Evolutionary conservation across 2,797 vertebrate genomes (phyloP).

Genomic region (Sarcophilus harrisii): DNA sequence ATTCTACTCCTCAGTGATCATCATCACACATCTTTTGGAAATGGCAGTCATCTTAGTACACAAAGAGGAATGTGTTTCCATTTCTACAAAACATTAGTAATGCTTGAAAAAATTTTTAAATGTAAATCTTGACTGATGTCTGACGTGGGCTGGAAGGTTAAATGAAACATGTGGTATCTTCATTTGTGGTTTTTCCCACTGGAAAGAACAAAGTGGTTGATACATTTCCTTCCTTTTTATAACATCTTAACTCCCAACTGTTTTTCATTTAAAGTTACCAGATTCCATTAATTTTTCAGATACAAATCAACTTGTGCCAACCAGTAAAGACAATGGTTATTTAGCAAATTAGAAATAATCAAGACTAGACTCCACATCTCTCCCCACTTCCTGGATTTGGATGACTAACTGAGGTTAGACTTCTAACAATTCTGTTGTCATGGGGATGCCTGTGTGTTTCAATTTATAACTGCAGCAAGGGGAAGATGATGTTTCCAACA

Average conservation of each 20-base stretch:
- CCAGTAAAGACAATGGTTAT: slow-evolving; percentile 43
- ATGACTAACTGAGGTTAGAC: neutral
- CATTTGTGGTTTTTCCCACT: slow-evolving; percentile 51
- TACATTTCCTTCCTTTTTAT: slow-evolving; percentile 65
- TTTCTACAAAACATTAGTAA: neutral
- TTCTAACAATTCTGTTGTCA: neutral
- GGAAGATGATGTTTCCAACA: slow-evolving; percentile 2
- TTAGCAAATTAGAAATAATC: slow-evolving; percentile 38
- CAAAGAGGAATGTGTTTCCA: neutral
- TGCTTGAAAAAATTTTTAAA: slow-evolving; percentile 28
- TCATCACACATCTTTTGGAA: neutral
- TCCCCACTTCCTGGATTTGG: neutral
- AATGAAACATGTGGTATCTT: slow-evolving; percentile 8
- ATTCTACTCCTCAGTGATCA: neutral
- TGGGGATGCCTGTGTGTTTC: neutral
- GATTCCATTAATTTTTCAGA: slow-evolving; percentile 54
- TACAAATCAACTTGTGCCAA: slow-evolving; percentile 51
- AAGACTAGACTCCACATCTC: slow-evolving; percentile 11
- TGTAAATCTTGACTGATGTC: slow-evolving; percentile 5
- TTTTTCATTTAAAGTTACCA: slow-evolving; percentile 52
- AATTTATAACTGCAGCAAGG: neutral
- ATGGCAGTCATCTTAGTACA: neutral
- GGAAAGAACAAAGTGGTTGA: slow-evolving; percentile 64
- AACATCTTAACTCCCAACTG: slow-evolving; percentile 52
- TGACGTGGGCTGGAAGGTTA: slow-evolving; percentile 18